Evolutionary conservation across 2,113 vertebrate species (phyloP).

Genomic region (Numida meleagris): DNA sequence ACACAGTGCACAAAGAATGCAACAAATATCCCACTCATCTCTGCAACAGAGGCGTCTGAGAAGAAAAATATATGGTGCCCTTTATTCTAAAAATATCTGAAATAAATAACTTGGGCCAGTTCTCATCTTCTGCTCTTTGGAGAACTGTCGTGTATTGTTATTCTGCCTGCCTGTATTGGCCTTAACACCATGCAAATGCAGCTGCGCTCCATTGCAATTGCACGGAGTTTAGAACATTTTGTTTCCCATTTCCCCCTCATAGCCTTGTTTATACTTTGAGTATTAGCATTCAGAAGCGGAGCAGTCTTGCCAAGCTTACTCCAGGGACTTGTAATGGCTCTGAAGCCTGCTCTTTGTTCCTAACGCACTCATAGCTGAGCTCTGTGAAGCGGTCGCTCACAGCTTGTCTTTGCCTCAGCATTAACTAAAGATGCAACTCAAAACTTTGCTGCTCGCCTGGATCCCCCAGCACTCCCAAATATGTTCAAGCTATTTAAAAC

Average conservation of each 20-base stretch:
- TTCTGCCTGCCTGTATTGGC: neutral
- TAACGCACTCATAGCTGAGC: neutral
- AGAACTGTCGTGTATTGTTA: neutral
- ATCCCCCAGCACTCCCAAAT: neutral
- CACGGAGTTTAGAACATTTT: neutral
- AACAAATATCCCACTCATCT: neutral
- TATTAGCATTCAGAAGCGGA: neutral
- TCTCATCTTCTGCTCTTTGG: neutral
- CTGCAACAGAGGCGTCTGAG: neutral
- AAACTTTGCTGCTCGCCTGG: neutral
- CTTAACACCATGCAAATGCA: rapidly evolving
- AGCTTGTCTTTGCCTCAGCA: neutral
- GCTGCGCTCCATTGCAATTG: too few species aligned
- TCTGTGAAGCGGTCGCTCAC: neutral
- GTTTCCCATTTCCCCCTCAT: neutral
- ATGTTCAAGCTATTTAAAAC: neutral
- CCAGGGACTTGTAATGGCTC: neutral
- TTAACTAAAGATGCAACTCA: neutral
- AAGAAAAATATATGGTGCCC: neutral
- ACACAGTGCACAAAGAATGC: neutral
- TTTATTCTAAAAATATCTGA: neutral
- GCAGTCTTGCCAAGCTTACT: neutral
- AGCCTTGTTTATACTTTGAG: neutral
- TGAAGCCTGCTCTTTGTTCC: neutral
- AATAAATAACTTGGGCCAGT: neutral